phyloP scores from a whole-genome alignment of 2,113 vertebrate genomes.

The Sciurus niger region DNA sequence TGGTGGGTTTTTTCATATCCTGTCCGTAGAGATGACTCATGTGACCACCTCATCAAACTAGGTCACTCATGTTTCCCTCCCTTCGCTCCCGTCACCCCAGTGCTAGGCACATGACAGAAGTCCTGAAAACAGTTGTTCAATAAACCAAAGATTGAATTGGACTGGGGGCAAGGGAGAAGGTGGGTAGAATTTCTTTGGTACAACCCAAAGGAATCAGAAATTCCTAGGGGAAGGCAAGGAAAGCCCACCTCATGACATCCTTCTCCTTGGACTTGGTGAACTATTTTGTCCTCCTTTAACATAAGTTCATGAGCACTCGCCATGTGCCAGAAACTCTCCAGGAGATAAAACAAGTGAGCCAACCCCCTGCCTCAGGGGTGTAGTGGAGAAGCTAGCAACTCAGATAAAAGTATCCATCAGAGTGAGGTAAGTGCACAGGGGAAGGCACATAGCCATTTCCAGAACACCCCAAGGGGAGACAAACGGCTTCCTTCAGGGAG shows the following conservation, averaged over 20 bases:
- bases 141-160: not conserved
- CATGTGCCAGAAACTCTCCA: not conserved
- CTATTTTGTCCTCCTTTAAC: not conserved
- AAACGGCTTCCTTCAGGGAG: not conserved
- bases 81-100: not conserved
- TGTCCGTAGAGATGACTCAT: not conserved
- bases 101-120: not conserved
- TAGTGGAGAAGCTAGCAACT: conserved; percentile 18
- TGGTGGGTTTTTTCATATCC: not conserved
- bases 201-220: conserved; percentile 28
- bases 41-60: not conserved
- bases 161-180: not conserved
- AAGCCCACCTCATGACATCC: not conserved
- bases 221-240: conserved; percentile 7
- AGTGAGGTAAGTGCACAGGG: not conserved
- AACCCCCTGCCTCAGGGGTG: conserved; percentile 29
- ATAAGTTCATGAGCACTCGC: not conserved
- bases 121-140: not conserved
- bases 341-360: conserved; percentile 18
- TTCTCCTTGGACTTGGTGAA: conserved; percentile 8
- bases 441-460: not conserved
- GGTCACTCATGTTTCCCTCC: not conserved
- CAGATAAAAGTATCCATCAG: not conserved
- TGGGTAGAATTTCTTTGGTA: not conserved
- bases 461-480: not conserved